Evolutionary conservation across 2,113 vertebrate genomes (phyloP).

Genomic region (Oceanodroma tethys): DNA sequence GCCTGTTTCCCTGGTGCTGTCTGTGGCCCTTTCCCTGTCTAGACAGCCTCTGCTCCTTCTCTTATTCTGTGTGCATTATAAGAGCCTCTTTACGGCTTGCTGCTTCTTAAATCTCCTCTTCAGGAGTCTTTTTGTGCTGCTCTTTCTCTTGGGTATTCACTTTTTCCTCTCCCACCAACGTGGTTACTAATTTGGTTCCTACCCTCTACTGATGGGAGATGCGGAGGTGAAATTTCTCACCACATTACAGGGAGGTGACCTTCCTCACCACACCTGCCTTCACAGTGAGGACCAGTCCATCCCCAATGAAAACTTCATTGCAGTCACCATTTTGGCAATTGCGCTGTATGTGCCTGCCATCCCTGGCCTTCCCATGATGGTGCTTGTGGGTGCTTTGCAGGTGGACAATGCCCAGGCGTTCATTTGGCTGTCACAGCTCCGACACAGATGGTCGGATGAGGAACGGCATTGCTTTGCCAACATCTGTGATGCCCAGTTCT

Average conservation of each 20-base stretch:
- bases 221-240: neutral
- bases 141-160: neutral
- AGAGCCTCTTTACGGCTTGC: neutral
- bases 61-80: neutral
- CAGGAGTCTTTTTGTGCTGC: neutral
- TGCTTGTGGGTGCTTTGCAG: constrained; percentile 42
- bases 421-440: constrained; percentile 91
- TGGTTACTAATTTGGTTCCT: neutral
- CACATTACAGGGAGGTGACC: neutral
- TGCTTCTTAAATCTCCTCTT: neutral
- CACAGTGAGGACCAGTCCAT: fast-evolving
- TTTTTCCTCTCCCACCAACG: neutral
- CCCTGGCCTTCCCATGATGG: fast-evolving
- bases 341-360: neutral
- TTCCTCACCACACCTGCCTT: neutral
- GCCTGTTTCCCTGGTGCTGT: neutral
- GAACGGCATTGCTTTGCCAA: constrained; percentile 88
- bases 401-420: constrained; percentile 91
- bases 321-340: neutral
- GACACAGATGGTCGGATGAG: constrained; percentile 89
- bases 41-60: neutral
- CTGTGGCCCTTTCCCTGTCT: neutral
- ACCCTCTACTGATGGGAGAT: neutral
- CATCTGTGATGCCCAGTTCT: constrained; percentile 95
- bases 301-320: fast-evolving